Evolutionary conservation across 1,140 invertebrate species (phyloP), one percentile per base, ranked within the genome.

Genomic region (Zaprionus kolodkinae): DNA sequence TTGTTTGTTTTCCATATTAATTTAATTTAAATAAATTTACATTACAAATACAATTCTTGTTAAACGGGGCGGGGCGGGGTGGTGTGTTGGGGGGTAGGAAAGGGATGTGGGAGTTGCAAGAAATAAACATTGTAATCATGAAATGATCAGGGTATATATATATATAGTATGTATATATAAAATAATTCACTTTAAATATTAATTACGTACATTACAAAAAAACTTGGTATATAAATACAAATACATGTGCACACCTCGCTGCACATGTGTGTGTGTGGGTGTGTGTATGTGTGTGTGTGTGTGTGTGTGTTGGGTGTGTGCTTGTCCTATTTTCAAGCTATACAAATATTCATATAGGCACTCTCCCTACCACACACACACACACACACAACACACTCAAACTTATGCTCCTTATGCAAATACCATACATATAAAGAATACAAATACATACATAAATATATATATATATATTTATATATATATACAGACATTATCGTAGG

Each of bases 141-240:
- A 60, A 62, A 68, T 66, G 55, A 65, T 71, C n/a, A 13, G 40
- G 40, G 7, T 7, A 15, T 45, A 40, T 57, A 45, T 27, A 45
- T 45, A 45, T 45, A 15, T 45, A 45, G n/a, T 45, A 45, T 43
- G 13, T 43, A 45, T 45, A 45, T 75, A 76, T 65, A 64, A 76
- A 76, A 76, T 57, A 76, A 76, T 72, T 60, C 48, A 43, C 17
- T 76, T 72, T 72, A 76, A 65, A 76, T 72, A 76, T 76, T 76
- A 76, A 67, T 76, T 72, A 76, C 69, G 74, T 76, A 76, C 68
- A 72, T 76, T 76, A 76, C 69, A 72, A 66, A 72, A 71, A 76
- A 76, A 65, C 36, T 60, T 64, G 50, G 13, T 76, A 72, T 76
- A 21, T 21, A 76, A 61, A 76, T 76, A 76, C 60, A 76, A 61